These are phyloP conservation scores for Nycteola revayana DNA, from an alignment of 2,888 invertebrate species.

Conservation along the genomic window DNA sequence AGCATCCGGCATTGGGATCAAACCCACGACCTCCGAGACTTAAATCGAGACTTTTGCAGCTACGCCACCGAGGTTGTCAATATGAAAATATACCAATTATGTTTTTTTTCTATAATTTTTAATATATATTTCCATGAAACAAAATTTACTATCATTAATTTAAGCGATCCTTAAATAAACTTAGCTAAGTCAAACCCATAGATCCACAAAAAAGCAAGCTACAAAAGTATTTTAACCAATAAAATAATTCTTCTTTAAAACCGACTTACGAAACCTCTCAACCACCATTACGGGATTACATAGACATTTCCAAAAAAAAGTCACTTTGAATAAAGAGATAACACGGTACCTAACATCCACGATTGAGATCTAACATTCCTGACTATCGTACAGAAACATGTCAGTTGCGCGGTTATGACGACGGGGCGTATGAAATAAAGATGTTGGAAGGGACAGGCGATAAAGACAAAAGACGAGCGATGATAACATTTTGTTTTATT, in stretches of 20 bases:
- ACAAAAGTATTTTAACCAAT: conserved; percentile 4
- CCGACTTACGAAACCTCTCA: conserved; percentile 2
- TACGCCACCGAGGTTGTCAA: no score
- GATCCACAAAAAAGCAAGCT: neutral
- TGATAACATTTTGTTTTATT: conserved; percentile 13
- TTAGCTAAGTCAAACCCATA: no score
- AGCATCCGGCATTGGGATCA: no score
- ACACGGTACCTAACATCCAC: conserved; percentile 16
- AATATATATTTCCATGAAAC: no score
- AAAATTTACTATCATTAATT: no score
- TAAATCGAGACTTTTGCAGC: no score
- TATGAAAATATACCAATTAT: no score
- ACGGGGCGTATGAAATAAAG: conserved; percentile 12
- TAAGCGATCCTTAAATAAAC: no score
- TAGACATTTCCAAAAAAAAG: conserved; percentile 4
- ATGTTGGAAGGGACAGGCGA: neutral
- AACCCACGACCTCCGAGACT: no score
- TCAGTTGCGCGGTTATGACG: conserved; percentile 18
- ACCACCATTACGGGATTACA: conserved; percentile 4
- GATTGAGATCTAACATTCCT: conserved; percentile 21
- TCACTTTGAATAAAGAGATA: conserved; percentile 11
- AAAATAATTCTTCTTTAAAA: conserved; percentile 7
- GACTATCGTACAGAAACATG: conserved; percentile 18
- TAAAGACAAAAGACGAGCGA: conserved; percentile 12
- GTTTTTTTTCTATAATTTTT: no score